These are phyloP conservation scores for Phragmatobia fuliginosa DNA, from an alignment of 2,888 invertebrate genomes.

Conservation along the genomic window DNA sequence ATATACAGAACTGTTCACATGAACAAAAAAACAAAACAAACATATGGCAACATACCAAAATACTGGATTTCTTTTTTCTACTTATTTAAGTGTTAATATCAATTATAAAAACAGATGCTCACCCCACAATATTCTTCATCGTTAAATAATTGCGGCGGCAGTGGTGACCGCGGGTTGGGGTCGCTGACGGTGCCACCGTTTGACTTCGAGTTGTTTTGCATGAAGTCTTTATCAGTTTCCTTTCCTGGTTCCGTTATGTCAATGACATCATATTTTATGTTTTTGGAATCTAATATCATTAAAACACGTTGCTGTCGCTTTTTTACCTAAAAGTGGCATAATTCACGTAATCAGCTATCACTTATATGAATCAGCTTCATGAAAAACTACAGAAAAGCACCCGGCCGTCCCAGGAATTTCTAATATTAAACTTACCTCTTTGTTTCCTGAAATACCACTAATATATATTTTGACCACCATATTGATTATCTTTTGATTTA, in stretches of 20 bases:
- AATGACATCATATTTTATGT: conserved; percentile 94
- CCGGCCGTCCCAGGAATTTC: conserved; percentile 76
- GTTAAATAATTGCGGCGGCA: conserved; percentile 98
- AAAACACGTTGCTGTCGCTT: conserved; percentile 97
- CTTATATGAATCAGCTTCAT: conserved; percentile 72
- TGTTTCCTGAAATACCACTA: conserved; percentile 97
- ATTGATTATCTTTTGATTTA: conserved; percentile 63
- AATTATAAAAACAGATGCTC: conserved; percentile 60
- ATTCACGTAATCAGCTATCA: conserved; percentile 76
- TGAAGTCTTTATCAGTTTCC: conserved; percentile 95
- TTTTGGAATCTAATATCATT: conserved; percentile 97
- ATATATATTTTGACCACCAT: conserved; percentile 97
- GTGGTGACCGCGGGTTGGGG: conserved; percentile 91
- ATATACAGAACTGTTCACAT: conserved; percentile 21
- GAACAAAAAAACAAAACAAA: conserved; percentile 44
- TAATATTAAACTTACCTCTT: conserved; percentile 92
- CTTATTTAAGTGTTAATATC: conserved; percentile 12
- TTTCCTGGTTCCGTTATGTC: conserved; percentile 98
- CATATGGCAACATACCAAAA: conserved; percentile 50
- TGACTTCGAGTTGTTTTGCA: conserved; percentile 95
- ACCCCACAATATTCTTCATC: conserved; percentile 97
- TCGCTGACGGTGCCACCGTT: conserved; percentile 91
- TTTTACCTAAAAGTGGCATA: conserved; percentile 91
- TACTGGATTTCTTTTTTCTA: conserved; percentile 34
- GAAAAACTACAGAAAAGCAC: conserved; percentile 71